Conservation (phyloP, 2,113 vertebrate species). For the Spea bombifrons region DNA sequence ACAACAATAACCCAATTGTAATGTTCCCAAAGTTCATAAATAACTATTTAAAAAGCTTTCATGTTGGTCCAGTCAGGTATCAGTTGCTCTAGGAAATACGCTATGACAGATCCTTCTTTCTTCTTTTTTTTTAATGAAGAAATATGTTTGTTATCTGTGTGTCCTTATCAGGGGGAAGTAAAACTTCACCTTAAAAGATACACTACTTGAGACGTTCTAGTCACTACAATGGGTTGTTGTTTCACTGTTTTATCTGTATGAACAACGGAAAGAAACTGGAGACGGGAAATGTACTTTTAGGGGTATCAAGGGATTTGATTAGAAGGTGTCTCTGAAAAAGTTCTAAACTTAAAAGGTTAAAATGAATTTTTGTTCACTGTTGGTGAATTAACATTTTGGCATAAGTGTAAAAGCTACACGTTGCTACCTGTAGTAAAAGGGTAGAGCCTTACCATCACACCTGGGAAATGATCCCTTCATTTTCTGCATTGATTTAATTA, state of each 20-base stretch:
- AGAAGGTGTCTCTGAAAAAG: no score
- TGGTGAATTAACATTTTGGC: no score
- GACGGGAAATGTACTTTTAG: conserved; percentile 23
- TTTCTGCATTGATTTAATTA: no score
- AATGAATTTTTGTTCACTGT: no score
- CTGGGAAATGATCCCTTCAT: no score
- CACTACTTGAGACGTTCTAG: not conserved
- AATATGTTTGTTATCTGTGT: conserved; percentile 15
- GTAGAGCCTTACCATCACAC: no score
- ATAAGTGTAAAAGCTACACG: no score
- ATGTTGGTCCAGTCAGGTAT: conserved; percentile 19
- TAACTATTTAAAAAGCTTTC: conserved; percentile 7
- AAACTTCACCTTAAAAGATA: conserved; percentile 6
- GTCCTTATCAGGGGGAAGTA: conserved; percentile 17
- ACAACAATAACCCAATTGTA: conserved; percentile 28
- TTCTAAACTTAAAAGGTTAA: no score
- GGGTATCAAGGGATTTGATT: not conserved
- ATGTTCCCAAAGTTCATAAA: not conserved
- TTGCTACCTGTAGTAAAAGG: no score
- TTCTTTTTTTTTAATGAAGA: not conserved
- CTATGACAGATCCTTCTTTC: not conserved
- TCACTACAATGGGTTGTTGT: conserved; percentile 19
- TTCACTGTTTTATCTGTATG: conserved; percentile 22
- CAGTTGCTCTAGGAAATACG: conserved; percentile 1
- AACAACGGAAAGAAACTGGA: conserved; percentile 33